Conservation (phyloP, 1,140 invertebrate genomes). For the Brachionus asplanchnoidis region DNA sequence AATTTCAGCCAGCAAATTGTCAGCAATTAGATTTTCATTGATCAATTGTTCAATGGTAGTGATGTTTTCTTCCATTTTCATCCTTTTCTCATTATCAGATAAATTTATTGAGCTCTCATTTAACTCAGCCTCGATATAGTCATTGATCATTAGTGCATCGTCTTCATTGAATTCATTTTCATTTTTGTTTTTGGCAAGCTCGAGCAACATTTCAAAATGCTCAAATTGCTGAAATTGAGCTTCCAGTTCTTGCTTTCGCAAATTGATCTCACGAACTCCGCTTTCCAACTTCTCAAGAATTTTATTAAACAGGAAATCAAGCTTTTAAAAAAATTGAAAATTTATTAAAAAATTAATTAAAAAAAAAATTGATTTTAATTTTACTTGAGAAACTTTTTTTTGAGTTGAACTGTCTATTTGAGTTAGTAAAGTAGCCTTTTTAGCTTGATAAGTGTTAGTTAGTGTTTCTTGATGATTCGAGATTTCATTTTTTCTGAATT, state of each 20-base stretch:
- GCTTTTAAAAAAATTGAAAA: not conserved
- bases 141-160: slow-evolving; percentile 7
- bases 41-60: not conserved
- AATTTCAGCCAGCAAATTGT: slow-evolving; percentile 10
- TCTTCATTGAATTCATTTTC: slow-evolving; percentile 5
- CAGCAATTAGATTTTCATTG: not conserved
- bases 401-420: not conserved
- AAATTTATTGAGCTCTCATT: not conserved
- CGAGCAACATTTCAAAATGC: not conserved
- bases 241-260: not conserved
- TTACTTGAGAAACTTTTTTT: not conserved
- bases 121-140: not conserved
- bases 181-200: not conserved
- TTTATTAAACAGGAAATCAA: not conserved
- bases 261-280: not conserved
- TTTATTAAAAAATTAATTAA: not conserved
- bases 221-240: slow-evolving; percentile 4
- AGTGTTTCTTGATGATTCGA: not conserved
- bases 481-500: not conserved
- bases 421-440: not conserved
- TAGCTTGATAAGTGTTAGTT: not conserved
- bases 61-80: not conserved
- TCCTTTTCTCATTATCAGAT: not conserved
- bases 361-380: not conserved
- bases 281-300: not conserved